Percentiles rank a stretch among this genome's conserved stretches.
Evolutionary conservation across 2,888 invertebrate species (phyloP).

Genomic region (Smittia aterrima): DNA sequence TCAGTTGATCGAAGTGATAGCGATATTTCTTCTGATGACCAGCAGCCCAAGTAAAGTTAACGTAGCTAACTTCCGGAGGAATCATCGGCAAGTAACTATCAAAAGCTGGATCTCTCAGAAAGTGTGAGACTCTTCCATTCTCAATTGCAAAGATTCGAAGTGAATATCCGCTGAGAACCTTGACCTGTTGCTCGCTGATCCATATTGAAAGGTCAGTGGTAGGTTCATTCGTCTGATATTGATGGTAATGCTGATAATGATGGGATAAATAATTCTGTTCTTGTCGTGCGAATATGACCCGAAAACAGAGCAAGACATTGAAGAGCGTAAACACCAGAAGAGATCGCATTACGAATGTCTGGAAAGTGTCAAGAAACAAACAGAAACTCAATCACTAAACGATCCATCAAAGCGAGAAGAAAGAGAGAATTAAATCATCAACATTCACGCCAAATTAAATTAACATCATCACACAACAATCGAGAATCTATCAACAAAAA

Average conservation of each 20-base stretch:
- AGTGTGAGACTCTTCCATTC: constrained; percentile 81
- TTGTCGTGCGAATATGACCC: neutral
- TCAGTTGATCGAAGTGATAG: constrained; percentile 82
- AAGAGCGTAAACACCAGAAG: neutral
- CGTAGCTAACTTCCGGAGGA: constrained; percentile 86
- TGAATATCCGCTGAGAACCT: constrained; percentile 83
- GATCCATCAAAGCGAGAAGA: no score
- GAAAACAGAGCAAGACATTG: neutral
- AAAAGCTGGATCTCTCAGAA: constrained; percentile 85
- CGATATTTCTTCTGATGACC: constrained; percentile 73
- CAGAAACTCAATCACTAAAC: neutral
- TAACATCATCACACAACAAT: no score
- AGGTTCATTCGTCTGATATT: constrained; percentile 31
- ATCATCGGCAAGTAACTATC: constrained; percentile 86
- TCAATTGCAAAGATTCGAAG: constrained; percentile 88
- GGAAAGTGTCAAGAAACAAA: neutral
- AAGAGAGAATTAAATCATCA: no score
- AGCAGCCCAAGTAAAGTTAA: constrained; percentile 89
- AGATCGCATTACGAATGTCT: neutral
- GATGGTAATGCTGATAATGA: constrained; percentile 44
- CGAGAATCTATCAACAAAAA: no score
- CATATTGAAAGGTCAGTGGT: constrained; percentile 71
- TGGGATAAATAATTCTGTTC: constrained; percentile 43
- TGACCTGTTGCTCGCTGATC: constrained; percentile 89
- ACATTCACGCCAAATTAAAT: no score